These are phyloP conservation scores for Urocitellus parryii DNA, from an alignment of 2,113 vertebrate species.

Conservation along the genomic window DNA sequence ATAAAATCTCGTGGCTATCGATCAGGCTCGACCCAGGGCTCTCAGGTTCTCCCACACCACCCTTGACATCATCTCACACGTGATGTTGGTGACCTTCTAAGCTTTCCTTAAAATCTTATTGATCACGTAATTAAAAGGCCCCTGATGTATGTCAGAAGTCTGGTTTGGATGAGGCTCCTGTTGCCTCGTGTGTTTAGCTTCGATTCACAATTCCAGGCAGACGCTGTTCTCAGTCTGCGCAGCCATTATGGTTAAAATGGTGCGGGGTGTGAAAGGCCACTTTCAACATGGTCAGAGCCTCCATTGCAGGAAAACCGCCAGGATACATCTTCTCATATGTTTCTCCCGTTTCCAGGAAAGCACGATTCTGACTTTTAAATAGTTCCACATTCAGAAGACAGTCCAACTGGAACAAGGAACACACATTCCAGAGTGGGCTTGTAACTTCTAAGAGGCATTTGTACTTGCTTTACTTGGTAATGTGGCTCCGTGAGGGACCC, in stretches of 20 bases:
- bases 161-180: conserved; percentile 70
- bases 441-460: conserved; percentile 46
- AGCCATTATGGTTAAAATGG: not conserved
- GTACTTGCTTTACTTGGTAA: not conserved
- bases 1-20: conserved; percentile 72
- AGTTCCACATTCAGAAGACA: conserved; percentile 64
- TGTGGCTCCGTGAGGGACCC: not conserved
- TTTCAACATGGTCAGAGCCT: not conserved
- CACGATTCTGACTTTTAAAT: conserved; percentile 58
- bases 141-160: conserved; percentile 59
- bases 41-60: conserved; percentile 51
- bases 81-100: conserved; percentile 73
- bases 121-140: conserved; percentile 81
- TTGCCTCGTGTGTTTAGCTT: conserved; percentile 54
- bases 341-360: conserved; percentile 67
- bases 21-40: conserved; percentile 62
- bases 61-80: conserved; percentile 73
- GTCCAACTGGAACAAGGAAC: conserved; percentile 70
- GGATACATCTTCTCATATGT: conserved; percentile 15
- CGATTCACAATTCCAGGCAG: conserved; percentile 46
- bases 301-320: not conserved
- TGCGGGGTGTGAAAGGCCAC: not conserved
- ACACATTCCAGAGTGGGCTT: conserved; percentile 72
- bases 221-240: not conserved
- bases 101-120: conserved; percentile 79